A percentile compares a stretch with the other conserved stretches of the same genome.
These are phyloP conservation scores for Drosophila mojavensis DNA, from an alignment of 1,140 invertebrate genomes.

Conservation along the genomic window DNA sequence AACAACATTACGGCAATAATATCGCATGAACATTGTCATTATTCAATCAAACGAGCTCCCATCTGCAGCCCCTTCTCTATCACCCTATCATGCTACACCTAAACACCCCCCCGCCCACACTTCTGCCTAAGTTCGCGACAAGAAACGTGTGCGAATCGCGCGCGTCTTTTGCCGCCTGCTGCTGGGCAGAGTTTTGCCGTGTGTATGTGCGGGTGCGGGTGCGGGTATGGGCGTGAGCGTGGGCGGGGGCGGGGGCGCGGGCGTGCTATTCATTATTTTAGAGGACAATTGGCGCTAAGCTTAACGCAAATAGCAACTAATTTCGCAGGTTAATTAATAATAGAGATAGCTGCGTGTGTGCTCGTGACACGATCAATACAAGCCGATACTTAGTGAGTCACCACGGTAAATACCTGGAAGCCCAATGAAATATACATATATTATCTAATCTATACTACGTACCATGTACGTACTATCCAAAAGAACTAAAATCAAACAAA, in stretches of 20 bases:
- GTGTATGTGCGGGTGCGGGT: neutral
- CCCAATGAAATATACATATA: neutral
- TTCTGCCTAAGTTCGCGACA: conserved; percentile 57
- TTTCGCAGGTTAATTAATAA: conserved; percentile 36
- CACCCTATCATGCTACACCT: neutral
- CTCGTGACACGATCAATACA: conserved; percentile 17
- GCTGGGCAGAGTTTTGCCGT: neutral
- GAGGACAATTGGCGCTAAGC: conserved; percentile 35
- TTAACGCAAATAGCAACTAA: conserved; percentile 43
- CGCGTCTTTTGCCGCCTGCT: conserved; percentile 18
- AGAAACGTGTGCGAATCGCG: conserved; percentile 51
- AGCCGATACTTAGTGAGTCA: neutral
- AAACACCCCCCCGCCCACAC: neutral
- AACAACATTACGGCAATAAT: neutral
- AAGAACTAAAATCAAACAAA: no score
- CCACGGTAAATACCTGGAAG: neutral
- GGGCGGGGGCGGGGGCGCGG: neutral
- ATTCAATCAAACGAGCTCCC: conserved; percentile 34
- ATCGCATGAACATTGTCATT: conserved; percentile 54
- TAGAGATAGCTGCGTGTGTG: neutral
- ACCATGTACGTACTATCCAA: no score
- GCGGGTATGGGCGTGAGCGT: neutral
- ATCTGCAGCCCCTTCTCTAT: neutral
- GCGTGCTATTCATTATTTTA: conserved; percentile 10
- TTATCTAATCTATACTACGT: conserved; percentile 19